phyloP scores from a whole-genome alignment of 2,797 vertebrate genomes.

The Atherinosoma microstoma region DNA sequence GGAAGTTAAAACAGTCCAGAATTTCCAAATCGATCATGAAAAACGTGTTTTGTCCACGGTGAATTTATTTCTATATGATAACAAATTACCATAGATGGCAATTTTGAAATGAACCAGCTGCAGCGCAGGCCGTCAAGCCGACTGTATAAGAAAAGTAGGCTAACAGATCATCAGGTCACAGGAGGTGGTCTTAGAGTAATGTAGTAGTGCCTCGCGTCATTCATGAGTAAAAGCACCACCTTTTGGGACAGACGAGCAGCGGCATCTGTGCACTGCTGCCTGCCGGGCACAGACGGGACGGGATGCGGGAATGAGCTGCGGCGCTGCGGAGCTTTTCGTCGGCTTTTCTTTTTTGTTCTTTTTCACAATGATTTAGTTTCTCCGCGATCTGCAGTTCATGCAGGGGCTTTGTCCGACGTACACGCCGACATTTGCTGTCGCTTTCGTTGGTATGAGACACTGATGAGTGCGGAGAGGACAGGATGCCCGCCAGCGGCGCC shows the following conservation, averaged over 20 bases:
- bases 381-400: slow-evolving; percentile 10
- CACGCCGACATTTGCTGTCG: neutral
- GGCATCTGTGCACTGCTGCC: slow-evolving; percentile 55
- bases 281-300: slow-evolving; percentile 40
- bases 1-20: too few relatives aligned
- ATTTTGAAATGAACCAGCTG: neutral
- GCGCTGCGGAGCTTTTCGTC: slow-evolving; percentile 14
- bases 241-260: slow-evolving; percentile 60
- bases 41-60: neutral
- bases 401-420: slow-evolving; percentile 6
- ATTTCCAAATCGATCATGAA: neutral
- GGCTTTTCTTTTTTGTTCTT: neutral
- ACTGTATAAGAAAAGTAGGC: slow-evolving; percentile 2
- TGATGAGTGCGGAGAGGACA: slow-evolving; percentile 87
- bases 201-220: slow-evolving; percentile 58
- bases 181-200: slow-evolving; percentile 17
- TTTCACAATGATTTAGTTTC: slow-evolving; percentile 24
- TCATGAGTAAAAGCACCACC: slow-evolving; percentile 68
- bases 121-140: neutral
- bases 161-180: slow-evolving; percentile 4
- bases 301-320: slow-evolving; percentile 35
- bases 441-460: slow-evolving; percentile 45
- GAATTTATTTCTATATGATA: neutral
- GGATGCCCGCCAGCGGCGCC: slow-evolving; percentile 91
- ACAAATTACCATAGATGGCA: neutral